Conservation (phyloP, 2,888 invertebrate genomes). For the Noctua janthina region DNA sequence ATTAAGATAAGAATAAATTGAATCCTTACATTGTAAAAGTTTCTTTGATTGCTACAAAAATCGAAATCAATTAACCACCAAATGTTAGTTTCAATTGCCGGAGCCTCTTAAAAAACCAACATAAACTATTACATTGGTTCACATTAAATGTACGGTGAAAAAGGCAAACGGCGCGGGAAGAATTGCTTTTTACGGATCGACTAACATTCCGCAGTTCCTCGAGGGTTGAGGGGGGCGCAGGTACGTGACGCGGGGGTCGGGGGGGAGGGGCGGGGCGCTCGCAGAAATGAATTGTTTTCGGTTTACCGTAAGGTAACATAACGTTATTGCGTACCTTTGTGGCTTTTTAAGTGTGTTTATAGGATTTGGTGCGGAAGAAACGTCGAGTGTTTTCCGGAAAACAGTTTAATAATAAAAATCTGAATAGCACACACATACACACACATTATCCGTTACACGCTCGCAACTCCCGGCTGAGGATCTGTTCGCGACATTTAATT, state of each 20-base stretch:
- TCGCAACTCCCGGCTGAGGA: constrained; percentile 26
- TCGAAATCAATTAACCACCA: constrained; percentile 1
- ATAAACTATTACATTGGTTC: constrained; percentile 83
- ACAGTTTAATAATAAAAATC: constrained; percentile 65
- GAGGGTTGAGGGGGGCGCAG: constrained; percentile 66
- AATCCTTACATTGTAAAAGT: neutral
- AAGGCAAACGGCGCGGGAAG: constrained; percentile 86
- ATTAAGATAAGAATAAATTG: neutral
- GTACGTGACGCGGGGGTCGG: constrained; percentile 67
- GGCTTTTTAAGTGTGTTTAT: constrained; percentile 84
- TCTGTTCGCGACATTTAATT: constrained; percentile 69
- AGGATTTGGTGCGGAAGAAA: constrained; percentile 73
- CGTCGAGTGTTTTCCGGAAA: constrained; percentile 54
- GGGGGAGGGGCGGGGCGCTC: constrained; percentile 62
- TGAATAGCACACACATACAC: constrained; percentile 22
- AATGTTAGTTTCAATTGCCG: constrained; percentile 58
- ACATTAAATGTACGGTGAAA: constrained; percentile 87
- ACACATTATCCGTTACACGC: constrained; percentile 46
- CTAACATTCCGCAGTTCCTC: constrained; percentile 83
- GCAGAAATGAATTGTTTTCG: constrained; percentile 87
- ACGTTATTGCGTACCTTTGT: constrained; percentile 85
- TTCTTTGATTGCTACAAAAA: neutral
- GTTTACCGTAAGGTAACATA: constrained; percentile 84
- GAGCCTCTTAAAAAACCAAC: constrained; percentile 69
- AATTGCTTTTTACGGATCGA: constrained; percentile 89